Percentiles rank a stretch among this genome's conserved stretches.
Evolutionary conservation across 1,140 invertebrate species (phyloP).

Genomic region (Drosophila prosaltans): DNA sequence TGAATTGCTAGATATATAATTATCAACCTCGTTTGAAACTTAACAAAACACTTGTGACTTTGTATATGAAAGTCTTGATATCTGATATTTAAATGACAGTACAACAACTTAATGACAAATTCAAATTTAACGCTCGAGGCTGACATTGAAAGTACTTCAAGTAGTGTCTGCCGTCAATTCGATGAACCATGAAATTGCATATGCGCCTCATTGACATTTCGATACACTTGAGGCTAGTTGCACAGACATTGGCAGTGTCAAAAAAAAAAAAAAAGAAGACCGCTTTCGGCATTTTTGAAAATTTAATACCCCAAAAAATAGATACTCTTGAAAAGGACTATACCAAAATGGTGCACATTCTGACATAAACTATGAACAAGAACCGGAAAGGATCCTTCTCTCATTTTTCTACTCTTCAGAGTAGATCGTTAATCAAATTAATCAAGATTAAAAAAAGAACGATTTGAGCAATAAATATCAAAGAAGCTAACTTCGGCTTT

Average conservation of each 20-base stretch:
- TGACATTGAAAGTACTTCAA: not conserved
- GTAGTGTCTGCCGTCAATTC: constrained; percentile 24
- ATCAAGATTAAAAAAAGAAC: too few species aligned
- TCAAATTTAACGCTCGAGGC: not conserved
- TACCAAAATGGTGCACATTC: too few species aligned
- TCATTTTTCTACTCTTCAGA: too few species aligned
- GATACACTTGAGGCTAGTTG: constrained; percentile 12
- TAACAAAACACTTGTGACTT: constrained; percentile 4
- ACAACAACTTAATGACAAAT: not conserved
- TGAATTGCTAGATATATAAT: constrained; percentile 13
- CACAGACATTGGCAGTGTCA: constrained; percentile 22
- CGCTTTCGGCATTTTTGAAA: too few species aligned
- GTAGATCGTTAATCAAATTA: too few species aligned
- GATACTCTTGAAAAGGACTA: not conserved
- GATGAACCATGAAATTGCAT: constrained; percentile 45
- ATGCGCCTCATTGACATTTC: constrained; percentile 22
- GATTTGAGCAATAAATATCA: too few species aligned
- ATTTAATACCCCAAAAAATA: not conserved
- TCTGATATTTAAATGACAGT: not conserved
- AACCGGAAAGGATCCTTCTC: too few species aligned
- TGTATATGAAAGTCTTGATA: not conserved
- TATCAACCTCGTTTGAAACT: constrained; percentile 4
- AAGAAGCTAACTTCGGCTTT: too few species aligned
- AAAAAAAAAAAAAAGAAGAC: not conserved
- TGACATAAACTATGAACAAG: too few species aligned